A percentile compares a stretch with the other conserved stretches of the same genome.
Conservation (phyloP, 2,797 vertebrate genomes). For the Cygnus olor region DNA sequence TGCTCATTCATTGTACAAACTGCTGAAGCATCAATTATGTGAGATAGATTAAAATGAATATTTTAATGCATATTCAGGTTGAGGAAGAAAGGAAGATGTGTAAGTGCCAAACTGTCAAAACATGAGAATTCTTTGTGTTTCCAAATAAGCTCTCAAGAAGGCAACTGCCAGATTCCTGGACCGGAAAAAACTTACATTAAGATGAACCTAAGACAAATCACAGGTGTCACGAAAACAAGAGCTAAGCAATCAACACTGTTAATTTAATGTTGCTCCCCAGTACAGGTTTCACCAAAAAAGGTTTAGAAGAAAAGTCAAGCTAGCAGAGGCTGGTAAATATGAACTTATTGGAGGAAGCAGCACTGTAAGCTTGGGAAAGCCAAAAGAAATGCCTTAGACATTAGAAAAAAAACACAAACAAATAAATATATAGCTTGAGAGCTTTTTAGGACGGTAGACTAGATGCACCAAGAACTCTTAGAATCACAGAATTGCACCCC, state of each 20-base stretch:
- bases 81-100: background rate
- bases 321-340: background rate
- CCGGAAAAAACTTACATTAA: background rate
- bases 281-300: background rate
- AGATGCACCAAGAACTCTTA: background rate
- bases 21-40: conserved; percentile 35
- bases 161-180: background rate
- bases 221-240: background rate
- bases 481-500: too few relatives aligned
- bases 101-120: conserved; percentile 40
- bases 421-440: background rate
- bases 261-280: background rate
- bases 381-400: conserved; percentile 27
- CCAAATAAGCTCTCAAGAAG: conserved; percentile 38
- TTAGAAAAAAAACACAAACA: background rate
- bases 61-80: background rate
- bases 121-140: background rate
- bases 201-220: background rate
- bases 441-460: conserved; percentile 20
- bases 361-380: conserved; percentile 2
- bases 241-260: background rate
- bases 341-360: conserved; percentile 10
- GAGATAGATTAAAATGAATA: conserved; percentile 6
- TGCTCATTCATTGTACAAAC: conserved; percentile 8
- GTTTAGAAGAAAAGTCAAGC: background rate